Percentiles rank a stretch among this genome's conserved stretches.
Evolutionary conservation across 1,140 invertebrate genomes (phyloP).

Genomic region (Uloborus diversus): DNA sequence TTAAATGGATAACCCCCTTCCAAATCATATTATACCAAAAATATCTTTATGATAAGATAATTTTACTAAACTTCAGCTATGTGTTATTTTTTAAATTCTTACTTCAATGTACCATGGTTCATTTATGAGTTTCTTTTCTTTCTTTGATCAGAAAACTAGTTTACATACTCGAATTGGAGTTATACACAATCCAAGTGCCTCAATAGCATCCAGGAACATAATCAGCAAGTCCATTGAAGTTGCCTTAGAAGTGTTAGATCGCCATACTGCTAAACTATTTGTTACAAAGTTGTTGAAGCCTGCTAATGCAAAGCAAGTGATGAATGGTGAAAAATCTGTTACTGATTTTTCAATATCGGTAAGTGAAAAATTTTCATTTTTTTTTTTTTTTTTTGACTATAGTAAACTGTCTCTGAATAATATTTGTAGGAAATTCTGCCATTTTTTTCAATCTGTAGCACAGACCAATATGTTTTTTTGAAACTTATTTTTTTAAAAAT

Average conservation of each 20-base stretch:
- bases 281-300: constrained; percentile 75
- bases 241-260: constrained; percentile 69
- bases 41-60: too few species aligned
- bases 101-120: background rate
- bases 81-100: too few species aligned
- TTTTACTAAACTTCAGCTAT: too few species aligned
- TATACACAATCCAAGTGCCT: constrained; percentile 63
- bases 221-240: constrained; percentile 66
- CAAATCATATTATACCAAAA: too few species aligned
- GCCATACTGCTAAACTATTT: constrained; percentile 72
- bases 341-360: constrained; percentile 64
- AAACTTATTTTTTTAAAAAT: too few species aligned
- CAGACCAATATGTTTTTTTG: too few species aligned
- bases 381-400: background rate
- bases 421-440: too few species aligned
- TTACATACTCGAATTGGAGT: constrained; percentile 65
- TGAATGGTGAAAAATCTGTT: constrained; percentile 63
- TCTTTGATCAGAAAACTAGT: constrained; percentile 46
- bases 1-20: too few species aligned
- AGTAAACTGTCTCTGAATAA: background rate
- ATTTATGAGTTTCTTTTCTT: background rate
- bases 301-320: constrained; percentile 65
- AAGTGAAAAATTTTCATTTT: too few species aligned
- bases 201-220: background rate
- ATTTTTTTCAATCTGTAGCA: too few species aligned